Evolutionary conservation across 2,113 vertebrate genomes (phyloP).

Genomic region (Microtus pennsylvanicus): DNA sequence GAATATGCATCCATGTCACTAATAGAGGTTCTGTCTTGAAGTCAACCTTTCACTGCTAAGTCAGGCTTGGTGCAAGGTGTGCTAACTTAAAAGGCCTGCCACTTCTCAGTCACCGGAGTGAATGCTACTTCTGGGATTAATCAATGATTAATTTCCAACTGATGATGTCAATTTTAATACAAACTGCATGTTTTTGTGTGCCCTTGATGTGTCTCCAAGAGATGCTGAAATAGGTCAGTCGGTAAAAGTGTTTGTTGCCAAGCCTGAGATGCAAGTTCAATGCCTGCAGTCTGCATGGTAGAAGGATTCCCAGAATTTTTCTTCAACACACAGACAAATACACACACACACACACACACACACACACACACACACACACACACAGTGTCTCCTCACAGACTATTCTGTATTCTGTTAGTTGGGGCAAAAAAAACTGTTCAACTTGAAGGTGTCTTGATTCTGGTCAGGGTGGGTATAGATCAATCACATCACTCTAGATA

Average conservation of each 20-base stretch:
- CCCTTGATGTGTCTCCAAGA: neutral
- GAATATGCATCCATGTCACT: neutral
- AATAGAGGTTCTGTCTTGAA: neutral
- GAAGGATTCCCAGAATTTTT: neutral
- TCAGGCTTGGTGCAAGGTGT: neutral
- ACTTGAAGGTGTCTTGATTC: no score
- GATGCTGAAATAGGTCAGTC: neutral
- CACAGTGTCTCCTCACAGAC: neutral
- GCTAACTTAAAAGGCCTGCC: neutral
- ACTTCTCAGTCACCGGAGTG: neutral
- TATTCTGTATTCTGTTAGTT: neutral
- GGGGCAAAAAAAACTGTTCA: accelerated
- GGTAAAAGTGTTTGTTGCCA: neutral
- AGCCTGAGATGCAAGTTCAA: neutral
- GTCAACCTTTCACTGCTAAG: neutral
- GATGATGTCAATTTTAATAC: neutral
- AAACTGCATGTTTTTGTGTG: neutral
- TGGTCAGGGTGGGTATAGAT: accelerated
- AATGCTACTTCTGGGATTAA: neutral
- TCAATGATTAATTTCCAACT: neutral
- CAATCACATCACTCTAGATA: no score
- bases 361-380: neutral
- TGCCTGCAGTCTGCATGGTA: no score
- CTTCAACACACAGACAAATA: neutral
- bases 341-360: neutral